phyloP scores from a whole-genome alignment of 2,113 vertebrate species.

The Alouatta palliata region DNA sequence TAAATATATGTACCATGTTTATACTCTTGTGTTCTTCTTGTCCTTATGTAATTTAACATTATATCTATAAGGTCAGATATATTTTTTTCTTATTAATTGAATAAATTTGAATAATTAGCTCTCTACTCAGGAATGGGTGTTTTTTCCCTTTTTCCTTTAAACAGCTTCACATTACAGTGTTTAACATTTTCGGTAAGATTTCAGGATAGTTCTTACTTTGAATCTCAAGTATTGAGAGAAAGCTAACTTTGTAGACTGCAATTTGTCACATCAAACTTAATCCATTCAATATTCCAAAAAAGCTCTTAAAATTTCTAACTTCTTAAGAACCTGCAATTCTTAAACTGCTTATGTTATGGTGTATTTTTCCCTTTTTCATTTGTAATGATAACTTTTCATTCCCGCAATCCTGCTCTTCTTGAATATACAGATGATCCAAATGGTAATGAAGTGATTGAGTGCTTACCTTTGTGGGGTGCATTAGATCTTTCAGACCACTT shows the following conservation, averaged over 20 bases:
- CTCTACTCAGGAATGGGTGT: not conserved
- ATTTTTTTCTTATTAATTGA: not conserved
- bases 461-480: conserved; percentile 48
- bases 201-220: not conserved
- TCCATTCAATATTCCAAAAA: conserved; percentile 29
- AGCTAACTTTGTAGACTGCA: not conserved
- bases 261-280: conserved; percentile 30
- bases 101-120: conserved; percentile 11
- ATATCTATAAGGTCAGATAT: not conserved
- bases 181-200: conserved; percentile 28
- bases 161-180: not conserved
- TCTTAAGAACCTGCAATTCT: not conserved
- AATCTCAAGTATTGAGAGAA: conserved; percentile 15
- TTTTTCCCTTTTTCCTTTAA: not conserved
- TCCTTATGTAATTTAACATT: not conserved
- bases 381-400: conserved; percentile 43
- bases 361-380: conserved; percentile 13
- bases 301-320: not conserved
- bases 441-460: conserved; percentile 49
- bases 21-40: not conserved
- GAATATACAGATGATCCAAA: conserved; percentile 50
- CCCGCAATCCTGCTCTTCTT: not conserved
- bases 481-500: conserved; percentile 62
- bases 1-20: not conserved
- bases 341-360: not conserved